Percentiles rank a stretch among this genome's conserved stretches.
These are phyloP conservation scores for Strigamia crassipes DNA, from an alignment of 2,888 invertebrate species.

Conservation along the genomic window DNA sequence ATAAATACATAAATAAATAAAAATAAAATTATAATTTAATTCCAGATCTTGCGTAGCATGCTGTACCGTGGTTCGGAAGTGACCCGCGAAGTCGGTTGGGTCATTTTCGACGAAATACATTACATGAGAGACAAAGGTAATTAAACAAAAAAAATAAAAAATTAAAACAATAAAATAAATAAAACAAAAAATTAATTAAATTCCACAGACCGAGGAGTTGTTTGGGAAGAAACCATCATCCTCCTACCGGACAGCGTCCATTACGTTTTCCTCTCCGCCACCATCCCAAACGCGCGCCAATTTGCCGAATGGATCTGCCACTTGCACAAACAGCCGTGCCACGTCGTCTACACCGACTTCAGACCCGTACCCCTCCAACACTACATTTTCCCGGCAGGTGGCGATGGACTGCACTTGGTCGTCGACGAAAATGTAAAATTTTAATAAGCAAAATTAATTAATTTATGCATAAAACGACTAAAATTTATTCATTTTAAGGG, in stretches of 20 bases:
- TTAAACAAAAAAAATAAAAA: not conserved
- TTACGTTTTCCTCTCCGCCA: constrained; percentile 98
- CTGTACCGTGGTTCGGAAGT: constrained; percentile 97
- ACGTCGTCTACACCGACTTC: constrained; percentile 98
- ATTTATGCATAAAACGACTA: not conserved
- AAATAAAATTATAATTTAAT: not conserved
- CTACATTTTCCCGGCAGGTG: constrained; percentile 95
- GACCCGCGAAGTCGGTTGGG: constrained; percentile 99
- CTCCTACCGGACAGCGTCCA: constrained; percentile 95
- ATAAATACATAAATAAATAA: no score
- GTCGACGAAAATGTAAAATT: constrained; percentile 80
- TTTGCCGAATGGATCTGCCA: constrained; percentile 69
- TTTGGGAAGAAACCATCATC: constrained; percentile 99
- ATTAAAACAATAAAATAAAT: no score
- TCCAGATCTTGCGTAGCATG: constrained; percentile 94
- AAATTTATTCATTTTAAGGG: constrained; percentile 65
- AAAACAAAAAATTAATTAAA: no score
- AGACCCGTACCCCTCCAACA: constrained; percentile 97
- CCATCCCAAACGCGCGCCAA: constrained; percentile 98
- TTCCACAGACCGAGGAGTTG: constrained; percentile 95
- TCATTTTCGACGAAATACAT: constrained; percentile 99
- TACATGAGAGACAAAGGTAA: constrained; percentile 94
- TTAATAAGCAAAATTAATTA: not conserved
- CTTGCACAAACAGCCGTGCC: constrained; percentile 89
- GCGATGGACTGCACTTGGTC: constrained; percentile 91